A percentile compares a stretch with the other conserved stretches of the same genome.
Conservation (phyloP, 1,140 invertebrate species). For the Bombus confusus region DNA sequence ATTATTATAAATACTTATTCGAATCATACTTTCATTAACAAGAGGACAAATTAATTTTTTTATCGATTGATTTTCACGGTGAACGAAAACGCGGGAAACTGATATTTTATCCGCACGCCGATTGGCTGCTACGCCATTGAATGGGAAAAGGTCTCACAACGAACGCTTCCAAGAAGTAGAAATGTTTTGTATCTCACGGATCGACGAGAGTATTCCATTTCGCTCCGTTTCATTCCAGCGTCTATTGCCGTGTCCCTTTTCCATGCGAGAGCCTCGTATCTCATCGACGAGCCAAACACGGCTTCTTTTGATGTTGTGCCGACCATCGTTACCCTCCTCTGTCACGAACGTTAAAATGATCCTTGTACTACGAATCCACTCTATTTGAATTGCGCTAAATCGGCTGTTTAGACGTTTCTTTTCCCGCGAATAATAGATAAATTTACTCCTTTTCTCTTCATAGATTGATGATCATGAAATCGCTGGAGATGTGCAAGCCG, state of each 20-base stretch:
- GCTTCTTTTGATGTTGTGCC: constrained; percentile 51
- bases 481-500: neutral
- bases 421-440: neutral
- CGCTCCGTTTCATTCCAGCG: constrained; percentile 38
- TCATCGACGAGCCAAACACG: constrained; percentile 53
- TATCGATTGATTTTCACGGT: too few relatives aligned
- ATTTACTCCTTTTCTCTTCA: neutral
- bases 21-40: too few relatives aligned
- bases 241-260: constrained; percentile 30
- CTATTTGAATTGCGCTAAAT: neutral
- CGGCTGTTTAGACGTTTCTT: neutral
- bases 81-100: neutral
- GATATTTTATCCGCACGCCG: constrained; percentile 1
- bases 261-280: constrained; percentile 25
- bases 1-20: neutral
- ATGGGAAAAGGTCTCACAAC: constrained; percentile 54
- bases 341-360: neutral
- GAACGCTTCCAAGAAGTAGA: constrained; percentile 63
- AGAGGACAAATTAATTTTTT: neutral
- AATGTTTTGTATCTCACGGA: constrained; percentile 46
- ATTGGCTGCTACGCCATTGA: constrained; percentile 62
- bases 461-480: neutral
- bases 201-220: constrained; percentile 41
- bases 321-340: constrained; percentile 39
- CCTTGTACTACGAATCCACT: neutral